Evolutionary conservation across 2,888 invertebrate genomes (phyloP).

Genomic region (Hedychridium roseum): DNA sequence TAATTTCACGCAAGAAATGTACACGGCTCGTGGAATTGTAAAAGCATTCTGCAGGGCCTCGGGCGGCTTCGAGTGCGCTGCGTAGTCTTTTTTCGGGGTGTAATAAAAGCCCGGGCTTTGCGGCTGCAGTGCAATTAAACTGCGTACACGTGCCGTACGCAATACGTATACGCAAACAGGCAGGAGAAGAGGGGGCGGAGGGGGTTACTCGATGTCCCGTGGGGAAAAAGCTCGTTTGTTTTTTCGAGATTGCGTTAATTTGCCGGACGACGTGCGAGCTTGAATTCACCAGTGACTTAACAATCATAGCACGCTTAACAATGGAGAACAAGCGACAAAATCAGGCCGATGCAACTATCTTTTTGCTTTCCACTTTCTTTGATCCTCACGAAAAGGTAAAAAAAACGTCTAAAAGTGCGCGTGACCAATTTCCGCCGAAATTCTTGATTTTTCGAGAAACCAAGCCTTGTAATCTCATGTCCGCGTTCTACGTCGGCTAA

Average conservation of each 20-base stretch:
- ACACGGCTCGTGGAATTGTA: too few relatives aligned
- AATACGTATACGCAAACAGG: conserved; percentile 17
- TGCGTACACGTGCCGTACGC: conserved; percentile 25
- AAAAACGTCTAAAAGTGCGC: too few relatives aligned
- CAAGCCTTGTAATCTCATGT: too few relatives aligned
- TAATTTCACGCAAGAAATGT: too few relatives aligned
- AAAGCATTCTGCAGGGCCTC: too few relatives aligned
- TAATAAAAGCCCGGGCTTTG: conserved; percentile 49
- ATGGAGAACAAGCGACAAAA: conserved; percentile 47
- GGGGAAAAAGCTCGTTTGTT: conserved; percentile 53
- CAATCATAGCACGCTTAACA: conserved; percentile 58
- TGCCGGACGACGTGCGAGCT: conserved; percentile 52
- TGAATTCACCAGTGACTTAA: conserved; percentile 59
- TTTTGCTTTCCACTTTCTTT: not conserved
- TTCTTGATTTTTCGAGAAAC: too few relatives aligned
- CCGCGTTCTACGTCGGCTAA: conserved; percentile 13
- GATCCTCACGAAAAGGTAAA: too few relatives aligned
- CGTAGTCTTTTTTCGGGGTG: conserved; percentile 35
- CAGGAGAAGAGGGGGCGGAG: conserved; percentile 33
- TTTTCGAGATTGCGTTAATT: conserved; percentile 61
- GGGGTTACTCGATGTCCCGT: too few relatives aligned
- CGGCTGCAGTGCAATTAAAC: conserved; percentile 47
- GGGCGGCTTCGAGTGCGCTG: too few relatives aligned
- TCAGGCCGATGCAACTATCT: conserved; percentile 24
- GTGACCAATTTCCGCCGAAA: too few relatives aligned